phyloP scores from a whole-genome alignment of 2,797 vertebrate genomes.

The Typhlichthys subterraneus region DNA sequence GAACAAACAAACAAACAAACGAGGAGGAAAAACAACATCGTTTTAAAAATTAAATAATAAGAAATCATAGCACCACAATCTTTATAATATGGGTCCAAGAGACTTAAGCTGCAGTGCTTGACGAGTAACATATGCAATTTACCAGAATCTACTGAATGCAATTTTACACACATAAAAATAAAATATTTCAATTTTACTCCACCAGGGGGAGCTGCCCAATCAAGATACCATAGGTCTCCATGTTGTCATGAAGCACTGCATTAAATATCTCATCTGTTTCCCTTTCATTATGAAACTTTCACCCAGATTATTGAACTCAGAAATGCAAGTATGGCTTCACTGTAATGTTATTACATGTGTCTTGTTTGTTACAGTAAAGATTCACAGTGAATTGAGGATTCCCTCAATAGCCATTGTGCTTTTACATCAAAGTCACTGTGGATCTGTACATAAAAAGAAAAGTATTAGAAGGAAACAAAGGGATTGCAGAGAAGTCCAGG shows the following conservation, averaged over 20 bases:
- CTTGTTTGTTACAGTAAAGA: slow-evolving; percentile 48
- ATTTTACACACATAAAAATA: neutral
- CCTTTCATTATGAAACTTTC: slow-evolving; percentile 39
- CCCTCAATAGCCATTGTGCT: slow-evolving; percentile 7
- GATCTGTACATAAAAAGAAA: slow-evolving; percentile 64
- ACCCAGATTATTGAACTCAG: slow-evolving; percentile 54
- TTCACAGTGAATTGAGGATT: slow-evolving; percentile 48
- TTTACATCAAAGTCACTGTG: slow-evolving; percentile 41
- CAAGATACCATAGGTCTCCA: neutral
- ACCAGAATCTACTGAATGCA: neutral
- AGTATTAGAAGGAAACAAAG: slow-evolving; percentile 50
- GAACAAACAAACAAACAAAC: slow-evolving; percentile 87
- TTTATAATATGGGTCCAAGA: slow-evolving; percentile 55
- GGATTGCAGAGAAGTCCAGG: slow-evolving; percentile 16
- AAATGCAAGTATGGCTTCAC: slow-evolving; percentile 20
- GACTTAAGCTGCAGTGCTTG: slow-evolving; percentile 65
- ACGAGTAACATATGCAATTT: slow-evolving; percentile 25
- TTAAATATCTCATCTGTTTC: slow-evolving; percentile 36
- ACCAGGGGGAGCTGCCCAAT: slow-evolving; percentile 53
- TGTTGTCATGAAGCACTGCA: slow-evolving; percentile 58
- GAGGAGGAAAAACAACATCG: slow-evolving; percentile 86
- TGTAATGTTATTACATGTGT: slow-evolving; percentile 20
- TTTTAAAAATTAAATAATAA: slow-evolving; percentile 84
- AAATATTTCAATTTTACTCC: slow-evolving; percentile 36
- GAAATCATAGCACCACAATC: slow-evolving; percentile 77